Evolutionary conservation across 2,797 vertebrate genomes (phyloP).

Genomic region (Mormyrops boulengeri): DNA sequence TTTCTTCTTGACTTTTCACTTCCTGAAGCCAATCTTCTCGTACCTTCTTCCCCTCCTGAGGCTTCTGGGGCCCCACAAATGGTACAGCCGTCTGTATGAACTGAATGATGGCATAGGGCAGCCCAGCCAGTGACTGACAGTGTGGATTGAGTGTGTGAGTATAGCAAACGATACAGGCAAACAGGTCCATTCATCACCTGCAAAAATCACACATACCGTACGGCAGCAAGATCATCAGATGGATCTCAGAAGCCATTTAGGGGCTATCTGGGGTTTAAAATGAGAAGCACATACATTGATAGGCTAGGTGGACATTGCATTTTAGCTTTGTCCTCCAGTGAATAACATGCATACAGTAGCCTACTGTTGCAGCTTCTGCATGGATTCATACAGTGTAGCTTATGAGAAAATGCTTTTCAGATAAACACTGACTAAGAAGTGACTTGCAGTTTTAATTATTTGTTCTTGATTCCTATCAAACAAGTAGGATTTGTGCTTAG

Average conservation of each 20-base stretch:
- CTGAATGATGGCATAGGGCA: slow-evolving; percentile 33
- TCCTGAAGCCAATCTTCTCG: slow-evolving; percentile 57
- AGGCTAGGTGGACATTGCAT: not conserved
- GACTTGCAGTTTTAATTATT: slow-evolving; percentile 43
- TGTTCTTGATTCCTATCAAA: slow-evolving; percentile 48
- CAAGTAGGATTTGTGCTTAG: slow-evolving; percentile 11
- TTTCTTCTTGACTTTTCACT: slow-evolving; percentile 41
- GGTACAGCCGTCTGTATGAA: slow-evolving; percentile 53
- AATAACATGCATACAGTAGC: not conserved
- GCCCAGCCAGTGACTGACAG: not conserved
- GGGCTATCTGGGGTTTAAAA: not conserved
- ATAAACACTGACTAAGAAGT: slow-evolving; percentile 43
- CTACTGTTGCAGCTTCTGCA: not conserved
- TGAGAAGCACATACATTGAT: not conserved
- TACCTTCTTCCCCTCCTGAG: slow-evolving; percentile 42
- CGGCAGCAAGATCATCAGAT: not conserved
- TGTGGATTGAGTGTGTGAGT: not conserved
- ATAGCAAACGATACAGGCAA: not conserved
- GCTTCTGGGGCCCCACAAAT: slow-evolving; percentile 45
- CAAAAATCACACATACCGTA: not conserved
- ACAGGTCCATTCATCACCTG: not conserved
- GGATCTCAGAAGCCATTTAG: not conserved
- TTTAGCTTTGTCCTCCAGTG: not conserved
- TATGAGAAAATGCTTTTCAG: slow-evolving; percentile 48
- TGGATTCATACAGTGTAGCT: not conserved